phyloP scores from a whole-genome alignment of 1,140 invertebrate species.

The Drosophila mayri region DNA sequence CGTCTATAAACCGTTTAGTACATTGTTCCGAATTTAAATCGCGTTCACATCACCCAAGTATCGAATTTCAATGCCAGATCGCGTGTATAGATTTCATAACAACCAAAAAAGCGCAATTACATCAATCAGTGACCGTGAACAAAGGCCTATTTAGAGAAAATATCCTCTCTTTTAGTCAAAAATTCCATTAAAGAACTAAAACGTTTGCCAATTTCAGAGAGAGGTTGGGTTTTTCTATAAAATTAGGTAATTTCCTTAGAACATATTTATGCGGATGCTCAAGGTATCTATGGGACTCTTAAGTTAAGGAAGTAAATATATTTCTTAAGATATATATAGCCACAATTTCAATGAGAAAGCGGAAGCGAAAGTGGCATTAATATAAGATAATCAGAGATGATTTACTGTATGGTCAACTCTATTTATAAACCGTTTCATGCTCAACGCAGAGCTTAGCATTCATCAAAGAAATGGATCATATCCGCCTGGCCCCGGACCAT shows the following conservation, averaged over 20 bases:
- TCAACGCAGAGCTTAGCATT: background rate
- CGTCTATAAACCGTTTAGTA: conserved; percentile 31
- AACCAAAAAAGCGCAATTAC: conserved; percentile 55
- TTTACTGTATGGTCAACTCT: conserved; percentile 7
- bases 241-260: too few relatives aligned
- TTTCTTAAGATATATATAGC: background rate
- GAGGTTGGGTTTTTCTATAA: background rate
- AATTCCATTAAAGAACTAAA: background rate
- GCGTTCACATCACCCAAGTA: conserved; percentile 47
- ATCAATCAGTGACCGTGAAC: conserved; percentile 75
- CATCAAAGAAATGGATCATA: conserved; percentile 1
- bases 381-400: conserved; percentile 5
- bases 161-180: background rate
- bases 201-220: background rate
- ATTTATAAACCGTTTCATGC: conserved; percentile 5
- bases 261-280: background rate
- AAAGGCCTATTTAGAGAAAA: conserved; percentile 1
- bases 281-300: background rate
- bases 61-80: conserved; percentile 69
- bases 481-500: conserved; percentile 3
- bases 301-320: background rate
- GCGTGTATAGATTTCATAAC: conserved; percentile 62
- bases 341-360: background rate
- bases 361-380: conserved; percentile 5
- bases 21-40: conserved; percentile 54